Evolutionary conservation across 2,113 vertebrate species (phyloP).

Genomic region (Vimba vimba): DNA sequence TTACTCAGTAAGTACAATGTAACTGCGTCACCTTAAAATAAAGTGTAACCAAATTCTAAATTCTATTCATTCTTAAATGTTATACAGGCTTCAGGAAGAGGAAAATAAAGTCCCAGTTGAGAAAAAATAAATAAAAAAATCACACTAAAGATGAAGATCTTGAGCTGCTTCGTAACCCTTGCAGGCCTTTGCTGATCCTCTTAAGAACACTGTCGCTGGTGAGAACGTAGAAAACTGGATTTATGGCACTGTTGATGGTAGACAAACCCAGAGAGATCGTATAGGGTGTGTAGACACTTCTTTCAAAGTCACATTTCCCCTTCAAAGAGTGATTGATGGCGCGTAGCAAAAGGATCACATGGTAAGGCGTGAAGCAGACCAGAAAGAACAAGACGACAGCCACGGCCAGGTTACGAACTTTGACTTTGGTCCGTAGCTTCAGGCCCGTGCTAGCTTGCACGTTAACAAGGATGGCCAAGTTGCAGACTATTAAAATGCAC

Average conservation of each 20-base stretch:
- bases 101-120: conserved; percentile 10
- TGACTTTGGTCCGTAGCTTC: conserved; percentile 72
- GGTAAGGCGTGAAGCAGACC: conserved; percentile 90
- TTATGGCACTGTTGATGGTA: conserved; percentile 91
- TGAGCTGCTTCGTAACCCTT: conserved; percentile 53
- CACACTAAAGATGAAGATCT: not conserved
- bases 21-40: too few species aligned
- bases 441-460: conserved; percentile 65
- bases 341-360: conserved; percentile 83
- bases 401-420: conserved; percentile 81
- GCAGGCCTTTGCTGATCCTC: conserved; percentile 61
- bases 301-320: conserved; percentile 68
- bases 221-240: conserved; percentile 94
- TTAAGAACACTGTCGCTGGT: conserved; percentile 71
- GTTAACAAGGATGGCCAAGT: conserved; percentile 70
- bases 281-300: conserved; percentile 68
- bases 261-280: conserved; percentile 82
- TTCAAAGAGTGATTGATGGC: conserved; percentile 62
- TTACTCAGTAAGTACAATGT: too few species aligned
- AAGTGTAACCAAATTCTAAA: too few species aligned
- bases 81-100: not conserved
- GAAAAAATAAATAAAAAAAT: not conserved
- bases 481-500: conserved; percentile 71
- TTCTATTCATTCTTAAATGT: not conserved
- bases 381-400: conserved; percentile 90